Evolutionary conservation across 2,888 invertebrate species (phyloP).

Genomic region (Pheosia gnoma): DNA sequence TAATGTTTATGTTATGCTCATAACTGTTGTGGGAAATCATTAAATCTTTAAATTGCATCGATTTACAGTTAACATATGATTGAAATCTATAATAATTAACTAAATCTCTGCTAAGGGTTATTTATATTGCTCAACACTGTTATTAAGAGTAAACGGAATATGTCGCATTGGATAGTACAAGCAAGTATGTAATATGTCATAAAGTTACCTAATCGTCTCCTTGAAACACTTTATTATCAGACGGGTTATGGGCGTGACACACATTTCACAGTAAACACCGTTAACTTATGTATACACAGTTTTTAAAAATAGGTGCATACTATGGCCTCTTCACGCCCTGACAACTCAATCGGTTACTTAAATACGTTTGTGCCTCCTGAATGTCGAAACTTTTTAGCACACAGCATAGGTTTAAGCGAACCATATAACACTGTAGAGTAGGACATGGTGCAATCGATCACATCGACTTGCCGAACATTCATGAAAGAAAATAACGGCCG

Average conservation of each 20-base stretch:
- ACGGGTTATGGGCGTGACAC: slow-evolving; percentile 76
- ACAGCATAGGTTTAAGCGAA: slow-evolving; percentile 3
- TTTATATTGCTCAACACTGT: slow-evolving; percentile 37
- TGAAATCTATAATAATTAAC: slow-evolving; percentile 7
- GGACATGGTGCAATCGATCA: slow-evolving; percentile 41
- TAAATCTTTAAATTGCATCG: neutral
- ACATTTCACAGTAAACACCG: slow-evolving; percentile 71
- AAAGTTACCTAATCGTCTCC: slow-evolving; percentile 77
- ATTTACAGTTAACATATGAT: slow-evolving; percentile 13
- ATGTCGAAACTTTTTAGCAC: slow-evolving; percentile 12
- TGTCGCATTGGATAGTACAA: slow-evolving; percentile 29
- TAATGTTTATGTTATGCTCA: neutral
- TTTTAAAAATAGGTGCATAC: neutral
- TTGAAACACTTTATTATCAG: slow-evolving; percentile 80
- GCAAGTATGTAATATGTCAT: slow-evolving; percentile 47
- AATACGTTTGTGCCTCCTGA: neutral
- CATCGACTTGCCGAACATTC: slow-evolving; percentile 35
- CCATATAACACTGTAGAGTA: slow-evolving; percentile 26
- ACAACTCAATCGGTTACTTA: neutral
- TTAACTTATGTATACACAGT: slow-evolving; percentile 28
- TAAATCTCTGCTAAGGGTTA: slow-evolving; percentile 13
- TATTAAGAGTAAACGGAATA: slow-evolving; percentile 40
- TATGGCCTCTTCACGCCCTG: neutral
- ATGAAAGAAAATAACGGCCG: slow-evolving; percentile 43
- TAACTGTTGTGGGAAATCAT: neutral